These are phyloP conservation scores for Acronicta aceris DNA, from an alignment of 2,888 invertebrate genomes.

Conservation along the genomic window DNA sequence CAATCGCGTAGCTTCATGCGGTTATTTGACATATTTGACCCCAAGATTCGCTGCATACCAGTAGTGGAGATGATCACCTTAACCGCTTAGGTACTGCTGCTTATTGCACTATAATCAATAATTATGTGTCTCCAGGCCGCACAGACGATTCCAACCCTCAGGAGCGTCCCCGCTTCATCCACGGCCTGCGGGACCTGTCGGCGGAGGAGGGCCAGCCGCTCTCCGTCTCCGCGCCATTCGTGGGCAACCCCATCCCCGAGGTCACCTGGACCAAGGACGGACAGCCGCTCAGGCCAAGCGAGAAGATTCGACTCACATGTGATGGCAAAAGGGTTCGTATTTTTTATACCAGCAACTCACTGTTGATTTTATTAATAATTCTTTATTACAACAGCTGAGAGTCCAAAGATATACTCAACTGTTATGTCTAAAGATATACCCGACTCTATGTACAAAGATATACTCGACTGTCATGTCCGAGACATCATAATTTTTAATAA, in stretches of 20 bases:
- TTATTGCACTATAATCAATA: not conserved
- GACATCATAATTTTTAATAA: too few relatives aligned
- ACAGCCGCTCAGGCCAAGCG: constrained; percentile 90
- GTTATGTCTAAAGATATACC: too few relatives aligned
- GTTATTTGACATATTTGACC: too few relatives aligned
- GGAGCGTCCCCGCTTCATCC: constrained; percentile 93
- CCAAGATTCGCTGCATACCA: too few relatives aligned
- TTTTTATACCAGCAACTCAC: not conserved
- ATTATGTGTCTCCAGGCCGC: constrained; percentile 69
- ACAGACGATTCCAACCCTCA: constrained; percentile 91
- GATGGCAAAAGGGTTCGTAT: constrained; percentile 93
- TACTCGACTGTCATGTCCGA: too few relatives aligned
- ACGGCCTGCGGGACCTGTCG: constrained; percentile 92
- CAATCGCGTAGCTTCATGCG: too few relatives aligned
- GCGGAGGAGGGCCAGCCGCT: constrained; percentile 96
- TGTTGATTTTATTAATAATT: too few relatives aligned
- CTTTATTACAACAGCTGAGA: too few relatives aligned
- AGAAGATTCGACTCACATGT: constrained; percentile 93
- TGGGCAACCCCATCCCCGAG: constrained; percentile 95
- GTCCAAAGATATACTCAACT: too few relatives aligned
- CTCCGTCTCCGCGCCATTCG: constrained; percentile 91
- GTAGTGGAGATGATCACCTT: too few relatives aligned
- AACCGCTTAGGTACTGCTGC: too few relatives aligned
- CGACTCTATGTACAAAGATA: too few relatives aligned
- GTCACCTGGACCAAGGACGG: constrained; percentile 95